A percentile compares a stretch with the other conserved stretches of the same genome.
phyloP scores from a whole-genome alignment of 2,797 vertebrate species.

The Borostomias antarcticus region DNA sequence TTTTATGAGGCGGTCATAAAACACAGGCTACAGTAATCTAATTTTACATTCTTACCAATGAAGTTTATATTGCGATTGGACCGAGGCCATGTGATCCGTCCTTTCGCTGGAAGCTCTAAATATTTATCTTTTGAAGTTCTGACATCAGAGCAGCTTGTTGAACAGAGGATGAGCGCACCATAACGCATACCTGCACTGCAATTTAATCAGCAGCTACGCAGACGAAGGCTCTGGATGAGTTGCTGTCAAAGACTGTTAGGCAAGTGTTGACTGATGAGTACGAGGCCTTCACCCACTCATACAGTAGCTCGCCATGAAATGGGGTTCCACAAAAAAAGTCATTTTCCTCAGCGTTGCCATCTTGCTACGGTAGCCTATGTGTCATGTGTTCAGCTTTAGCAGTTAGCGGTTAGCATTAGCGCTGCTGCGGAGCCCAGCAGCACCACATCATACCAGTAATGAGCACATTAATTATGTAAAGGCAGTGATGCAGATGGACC shows the following conservation, averaged over 20 bases:
- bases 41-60: conserved; percentile 73
- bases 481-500: conserved; percentile 80
- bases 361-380: neutral
- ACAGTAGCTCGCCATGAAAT: conserved; percentile 38
- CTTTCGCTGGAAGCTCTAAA: conserved; percentile 61
- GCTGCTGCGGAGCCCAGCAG: conserved; percentile 41
- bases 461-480: conserved; percentile 87
- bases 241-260: conserved; percentile 33
- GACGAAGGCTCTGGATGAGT: conserved; percentile 33
- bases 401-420: conserved; percentile 26
- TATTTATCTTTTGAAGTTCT: conserved; percentile 50
- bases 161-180: conserved; percentile 23
- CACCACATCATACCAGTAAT: conserved; percentile 77
- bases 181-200: conserved; percentile 30
- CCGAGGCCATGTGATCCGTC: conserved; percentile 60
- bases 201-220: conserved; percentile 32
- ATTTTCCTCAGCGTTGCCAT: neutral
- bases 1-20: conserved; percentile 72
- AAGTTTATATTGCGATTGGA: conserved; percentile 64
- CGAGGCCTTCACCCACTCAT: conserved; percentile 21
- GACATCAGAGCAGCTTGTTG: conserved; percentile 34
- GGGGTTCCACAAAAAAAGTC: neutral
- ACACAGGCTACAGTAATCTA: conserved; percentile 68
- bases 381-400: neutral
- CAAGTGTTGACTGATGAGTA: conserved; percentile 28